A percentile compares a stretch with the other conserved stretches of the same genome.
These are phyloP conservation scores for Fistularia tabacaria DNA, from an alignment of 2,797 vertebrate genomes.

Conservation along the genomic window DNA sequence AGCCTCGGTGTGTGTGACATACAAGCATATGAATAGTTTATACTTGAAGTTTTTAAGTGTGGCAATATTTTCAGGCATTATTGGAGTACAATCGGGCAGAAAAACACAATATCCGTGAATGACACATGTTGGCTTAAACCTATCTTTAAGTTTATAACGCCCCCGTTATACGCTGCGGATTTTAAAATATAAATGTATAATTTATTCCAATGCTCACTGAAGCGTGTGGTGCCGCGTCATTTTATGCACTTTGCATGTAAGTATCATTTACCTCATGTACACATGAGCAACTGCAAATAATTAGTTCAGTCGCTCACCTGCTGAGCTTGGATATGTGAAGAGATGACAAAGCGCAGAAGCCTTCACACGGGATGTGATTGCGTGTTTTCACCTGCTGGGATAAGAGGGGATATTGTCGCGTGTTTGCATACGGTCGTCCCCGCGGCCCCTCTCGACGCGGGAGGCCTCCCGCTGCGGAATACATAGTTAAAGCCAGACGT, in stretches of 20 bases:
- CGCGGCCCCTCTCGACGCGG: too few species aligned
- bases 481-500: too few species aligned
- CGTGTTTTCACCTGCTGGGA: slow-evolving; percentile 35
- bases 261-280: slow-evolving; percentile 10
- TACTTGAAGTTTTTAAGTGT: too few species aligned
- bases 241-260: slow-evolving; percentile 1
- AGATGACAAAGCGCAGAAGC: slow-evolving; percentile 35
- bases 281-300: slow-evolving; percentile 29
- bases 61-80: too few species aligned
- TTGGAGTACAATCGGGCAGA: too few species aligned
- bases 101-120: too few species aligned
- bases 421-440: too few species aligned
- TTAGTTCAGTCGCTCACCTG: slow-evolving; percentile 35
- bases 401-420: too few species aligned
- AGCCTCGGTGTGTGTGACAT: background rate
- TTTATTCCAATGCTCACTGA: background rate
- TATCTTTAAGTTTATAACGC: background rate
- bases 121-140: too few species aligned
- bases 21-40: background rate
- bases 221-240: background rate
- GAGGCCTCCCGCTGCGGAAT: too few species aligned
- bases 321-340: slow-evolving; percentile 24
- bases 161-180: background rate
- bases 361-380: slow-evolving; percentile 15
- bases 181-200: background rate